Conservation (phyloP, 1,140 invertebrate species). For the Batillaria attramentaria region DNA sequence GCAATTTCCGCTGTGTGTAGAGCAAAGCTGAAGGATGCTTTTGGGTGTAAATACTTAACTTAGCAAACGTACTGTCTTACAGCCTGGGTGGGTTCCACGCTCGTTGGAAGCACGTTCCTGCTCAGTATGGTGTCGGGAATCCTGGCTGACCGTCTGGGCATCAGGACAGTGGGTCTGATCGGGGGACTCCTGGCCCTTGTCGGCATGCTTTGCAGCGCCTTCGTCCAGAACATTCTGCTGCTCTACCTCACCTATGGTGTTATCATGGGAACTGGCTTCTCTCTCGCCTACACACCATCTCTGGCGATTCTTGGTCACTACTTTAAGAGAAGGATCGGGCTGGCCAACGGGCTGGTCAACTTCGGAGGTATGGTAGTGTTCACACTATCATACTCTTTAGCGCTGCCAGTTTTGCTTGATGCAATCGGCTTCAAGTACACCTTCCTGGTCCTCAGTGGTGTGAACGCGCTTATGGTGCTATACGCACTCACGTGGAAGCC, state of each 20-base stretch:
- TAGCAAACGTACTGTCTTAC: no score
- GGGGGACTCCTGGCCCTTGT: conserved; percentile 85
- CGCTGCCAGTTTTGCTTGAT: conserved; percentile 79
- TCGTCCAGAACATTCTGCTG: conserved; percentile 76
- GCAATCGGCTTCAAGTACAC: conserved; percentile 76
- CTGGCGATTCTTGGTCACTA: conserved; percentile 92
- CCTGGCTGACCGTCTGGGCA: conserved; percentile 87
- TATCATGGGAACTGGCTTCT: conserved; percentile 89
- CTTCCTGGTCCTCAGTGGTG: conserved; percentile 78
- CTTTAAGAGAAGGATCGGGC: conserved; percentile 84
- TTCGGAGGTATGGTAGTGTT: conserved; percentile 92
- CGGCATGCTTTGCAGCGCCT: conserved; percentile 87
- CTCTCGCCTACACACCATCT: conserved; percentile 91
- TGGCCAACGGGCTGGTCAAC: conserved; percentile 93
- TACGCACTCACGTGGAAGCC: conserved; percentile 89
- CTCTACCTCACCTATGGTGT: conserved; percentile 90
- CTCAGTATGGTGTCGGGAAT: conserved; percentile 91
- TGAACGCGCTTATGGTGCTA: conserved; percentile 82
- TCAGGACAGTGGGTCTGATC: conserved; percentile 86
- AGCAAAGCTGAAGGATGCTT: no score
- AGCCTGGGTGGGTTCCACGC: conserved; percentile 90
- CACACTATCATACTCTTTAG: conserved; percentile 84
- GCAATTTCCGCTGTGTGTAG: no score
- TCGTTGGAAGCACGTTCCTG: conserved; percentile 91
- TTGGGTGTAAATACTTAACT: no score